Evolutionary conservation across 2,797 vertebrate species (phyloP).

Genomic region (Rhynchotus rufescens): DNA sequence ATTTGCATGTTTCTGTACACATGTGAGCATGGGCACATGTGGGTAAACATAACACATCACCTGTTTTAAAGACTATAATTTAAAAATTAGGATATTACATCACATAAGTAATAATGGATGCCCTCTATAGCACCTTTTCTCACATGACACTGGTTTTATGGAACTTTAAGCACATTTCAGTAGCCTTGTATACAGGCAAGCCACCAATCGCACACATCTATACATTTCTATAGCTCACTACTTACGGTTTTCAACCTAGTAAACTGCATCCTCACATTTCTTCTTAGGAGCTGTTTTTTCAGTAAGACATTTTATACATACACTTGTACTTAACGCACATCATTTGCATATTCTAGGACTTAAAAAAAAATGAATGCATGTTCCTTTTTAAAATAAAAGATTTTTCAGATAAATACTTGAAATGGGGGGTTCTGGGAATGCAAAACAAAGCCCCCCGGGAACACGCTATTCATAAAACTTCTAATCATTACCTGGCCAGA

Average conservation of each 20-base stretch:
- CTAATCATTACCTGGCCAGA: background rate
- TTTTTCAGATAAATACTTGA: background rate
- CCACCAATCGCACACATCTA: constrained; percentile 10
- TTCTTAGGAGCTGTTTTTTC: background rate
- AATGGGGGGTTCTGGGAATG: constrained; percentile 7
- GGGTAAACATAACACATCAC: background rate
- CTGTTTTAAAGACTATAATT: background rate
- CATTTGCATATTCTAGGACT: background rate
- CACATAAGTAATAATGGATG: constrained; percentile 8
- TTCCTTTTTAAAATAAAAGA: background rate
- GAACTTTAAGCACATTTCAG: constrained; percentile 9
- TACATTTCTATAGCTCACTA: constrained; percentile 19
- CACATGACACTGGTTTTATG: constrained; percentile 2
- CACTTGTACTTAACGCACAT: background rate
- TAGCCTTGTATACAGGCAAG: constrained; percentile 29
- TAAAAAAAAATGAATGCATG: background rate
- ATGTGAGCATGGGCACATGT: background rate
- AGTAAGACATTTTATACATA: background rate
- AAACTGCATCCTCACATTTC: constrained; percentile 2
- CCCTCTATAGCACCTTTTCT: constrained; percentile 37
- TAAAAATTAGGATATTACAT: background rate
- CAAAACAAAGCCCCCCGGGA: background rate
- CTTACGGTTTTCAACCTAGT: background rate
- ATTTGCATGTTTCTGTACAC: background rate
- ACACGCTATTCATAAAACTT: background rate